Base-by-base conservation (phyloP, 2,113 vertebrate genomes). In the Chrysemys picta region DNA sequence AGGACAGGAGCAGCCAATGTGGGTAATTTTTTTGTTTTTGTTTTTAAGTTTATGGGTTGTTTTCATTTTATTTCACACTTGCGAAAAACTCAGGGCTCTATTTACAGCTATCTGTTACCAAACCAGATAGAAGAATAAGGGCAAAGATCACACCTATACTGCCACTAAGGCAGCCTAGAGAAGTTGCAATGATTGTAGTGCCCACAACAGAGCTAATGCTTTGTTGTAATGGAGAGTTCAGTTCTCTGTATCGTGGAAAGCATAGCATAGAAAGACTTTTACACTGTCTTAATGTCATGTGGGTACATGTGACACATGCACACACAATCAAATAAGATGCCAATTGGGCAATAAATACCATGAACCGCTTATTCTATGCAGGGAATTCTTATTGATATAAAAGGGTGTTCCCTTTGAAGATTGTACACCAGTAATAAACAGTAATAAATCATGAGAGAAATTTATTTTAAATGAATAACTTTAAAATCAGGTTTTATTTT, bases 351-450 rank as follows among this genome's bases (percentile, higher is more conserved):
- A 78, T 0, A 25, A 42, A 57, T n/a, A 50, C 1, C 85, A 92
- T n/a, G 11, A 78, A 4, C n/a, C 35, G 8, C 17, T 72, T 9
- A 8, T 10, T 24, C 6, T 6, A 2, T 0, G 0, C 0, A 50
- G 1, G 3, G 52, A 56, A 82, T 25, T 82, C 10, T 10, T 69
- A 69, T 21, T 6, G 81, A 45, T 82, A 62, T 85, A 84, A 65
- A 24, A 50, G 31, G 22, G 3, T 13, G 38, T 45, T 76, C 42
- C 38, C 5, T 24, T 45, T 42, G 38, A 45, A 45, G 24, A 45
- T 13, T 75, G 29, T 29, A 52, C 87, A 69, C 49, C 38, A 72
- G 38, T 78, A 80, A 92, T 82, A 85, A 91, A 0, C 38, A 72
- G 38, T 78, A 80, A 92, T 82, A 85, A 91, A 0, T 42, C 87